These are phyloP conservation scores for Doris montereyensis DNA, from an alignment of 2,888 invertebrate species.

Conservation along the genomic window DNA sequence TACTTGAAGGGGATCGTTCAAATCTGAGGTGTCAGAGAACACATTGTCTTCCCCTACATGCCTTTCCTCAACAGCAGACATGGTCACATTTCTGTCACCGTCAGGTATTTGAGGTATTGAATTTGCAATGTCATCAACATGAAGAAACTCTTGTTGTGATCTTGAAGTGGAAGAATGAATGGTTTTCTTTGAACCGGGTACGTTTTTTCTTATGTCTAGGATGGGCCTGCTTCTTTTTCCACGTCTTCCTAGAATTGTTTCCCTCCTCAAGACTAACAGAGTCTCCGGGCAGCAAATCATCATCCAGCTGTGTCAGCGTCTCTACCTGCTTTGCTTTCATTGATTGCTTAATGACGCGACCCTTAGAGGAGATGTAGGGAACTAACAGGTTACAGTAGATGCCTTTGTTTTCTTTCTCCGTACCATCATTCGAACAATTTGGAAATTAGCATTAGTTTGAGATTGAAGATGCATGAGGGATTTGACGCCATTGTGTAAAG, in stretches of 20 bases:
- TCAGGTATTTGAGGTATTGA: too few species aligned
- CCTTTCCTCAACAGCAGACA: constrained; percentile 4
- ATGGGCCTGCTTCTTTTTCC: constrained; percentile 20
- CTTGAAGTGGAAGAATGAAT: background rate
- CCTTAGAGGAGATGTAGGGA: constrained; percentile 46
- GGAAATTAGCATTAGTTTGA: constrained; percentile 9
- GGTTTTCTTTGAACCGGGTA: background rate
- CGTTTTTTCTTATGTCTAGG: background rate
- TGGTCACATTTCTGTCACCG: too few species aligned
- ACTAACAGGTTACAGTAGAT: constrained; percentile 43
- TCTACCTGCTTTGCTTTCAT: constrained; percentile 34
- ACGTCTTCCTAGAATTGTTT: too few species aligned
- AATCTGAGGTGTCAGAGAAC: background rate
- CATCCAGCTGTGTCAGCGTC: constrained; percentile 27
- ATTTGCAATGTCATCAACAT: background rate
- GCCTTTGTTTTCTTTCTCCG: constrained; percentile 22
- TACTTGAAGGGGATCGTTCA: constrained; percentile 25
- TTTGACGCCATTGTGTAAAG: constrained; percentile 29
- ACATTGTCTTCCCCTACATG: background rate
- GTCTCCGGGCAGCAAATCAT: too few species aligned
- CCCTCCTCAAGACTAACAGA: too few species aligned
- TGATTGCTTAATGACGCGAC: constrained; percentile 40
- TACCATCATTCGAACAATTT: background rate
- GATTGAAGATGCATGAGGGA: constrained; percentile 32
- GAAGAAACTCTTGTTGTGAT: background rate